Evolutionary conservation across 2,113 vertebrate species (phyloP), one percentile per base, ranked within the genome.

Genomic region (Loxodonta africana): DNA sequence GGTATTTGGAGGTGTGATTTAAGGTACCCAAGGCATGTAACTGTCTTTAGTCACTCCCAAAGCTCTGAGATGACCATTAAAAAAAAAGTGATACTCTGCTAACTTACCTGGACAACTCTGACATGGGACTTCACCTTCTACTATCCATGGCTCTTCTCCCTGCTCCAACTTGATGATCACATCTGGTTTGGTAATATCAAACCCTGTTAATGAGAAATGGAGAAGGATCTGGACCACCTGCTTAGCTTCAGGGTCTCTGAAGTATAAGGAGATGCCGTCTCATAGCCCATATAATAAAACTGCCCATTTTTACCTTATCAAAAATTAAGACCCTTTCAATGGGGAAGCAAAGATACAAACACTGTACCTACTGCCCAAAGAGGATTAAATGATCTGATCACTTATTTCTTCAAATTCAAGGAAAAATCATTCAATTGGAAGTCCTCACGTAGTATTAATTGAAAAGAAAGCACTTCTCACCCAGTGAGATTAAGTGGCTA

Each of bases 101-200:
- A 20, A 73, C 91, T 90, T 48, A 98, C 98, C 90, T 83, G 81
- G 33, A 26, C 5, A 73, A 26, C 4, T 60, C 2, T 44, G 94
- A 57, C 41, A 81, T 0, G 81, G 65, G 23, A 87, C 23, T 23
- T 93, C 95, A 1, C 77, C 82, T 28, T 96, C 97, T 11, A 69
- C 74, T 25, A 17, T 83, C 97, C 98, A 98, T 0, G 98, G 97
- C n/a, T 98, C 98, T n/a, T 98, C 97, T 44, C 98, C 98, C 78
- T 97, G 95, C 71, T 98, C 97, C 95, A 98, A 85, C 67, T 96
- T 97, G 95, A 96, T 23, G 23, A 98, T 98, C 57, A 98, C 96
- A 2, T 87, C 91, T 15, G 98, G 98, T 73, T 98, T 98, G 95
- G 76, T 83, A 21, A 96, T 63, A 10, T 95, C 83, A 44, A 76